Evolutionary conservation across 2,888 invertebrate genomes (phyloP), one percentile per base, ranked within the genome.

Genomic region (Dastarcus helophoroides): DNA sequence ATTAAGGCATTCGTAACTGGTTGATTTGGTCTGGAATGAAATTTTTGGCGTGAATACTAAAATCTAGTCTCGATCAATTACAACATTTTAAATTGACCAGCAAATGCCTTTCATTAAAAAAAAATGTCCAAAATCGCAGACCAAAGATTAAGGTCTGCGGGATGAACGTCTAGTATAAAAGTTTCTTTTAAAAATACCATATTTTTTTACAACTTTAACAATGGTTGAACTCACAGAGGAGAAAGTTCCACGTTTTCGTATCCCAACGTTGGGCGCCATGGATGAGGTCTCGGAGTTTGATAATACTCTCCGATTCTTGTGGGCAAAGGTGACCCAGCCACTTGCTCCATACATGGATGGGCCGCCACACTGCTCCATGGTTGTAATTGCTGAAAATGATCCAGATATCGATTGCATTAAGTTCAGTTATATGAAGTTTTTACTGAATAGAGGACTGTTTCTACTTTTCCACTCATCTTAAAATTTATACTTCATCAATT

Each of bases 221-320:
- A 14, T n/a, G 3, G 7, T n/a, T 19, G 6, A 26, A 7, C 30
- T 44, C 64, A 79, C 76, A 83, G 64, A 28, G 81, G 79, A 34
- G 73, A 75, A 10, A 79, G 73, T 63, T 82, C 79, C 33, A 83
- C 69, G 51, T 73, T 76, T 61, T 84, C 83, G 55, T 78, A 84
- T 29, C 80, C 80, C 60, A 80, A 67, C 10, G 79, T 79, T 13
- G 83, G 80, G 35, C 81, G 65, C 84, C 84, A 84, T 10, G 82
- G 80, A 57, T 82, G 81, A 33, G 77, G 77, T 40, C 74, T 70
- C 1, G 80, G 76, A 1, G 80, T 73, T 61, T 79, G 73, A 56
- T 77, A 79, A 46, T 76, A 78, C 47, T 75, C 69, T 22, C 76
- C 79, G 16, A 78, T 69, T 46, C 76, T 69, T 3, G 73, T 64